These are phyloP conservation scores for Hapalemur alaotrensis DNA, from an alignment of 2,797 vertebrate species.

Conservation along the genomic window DNA sequence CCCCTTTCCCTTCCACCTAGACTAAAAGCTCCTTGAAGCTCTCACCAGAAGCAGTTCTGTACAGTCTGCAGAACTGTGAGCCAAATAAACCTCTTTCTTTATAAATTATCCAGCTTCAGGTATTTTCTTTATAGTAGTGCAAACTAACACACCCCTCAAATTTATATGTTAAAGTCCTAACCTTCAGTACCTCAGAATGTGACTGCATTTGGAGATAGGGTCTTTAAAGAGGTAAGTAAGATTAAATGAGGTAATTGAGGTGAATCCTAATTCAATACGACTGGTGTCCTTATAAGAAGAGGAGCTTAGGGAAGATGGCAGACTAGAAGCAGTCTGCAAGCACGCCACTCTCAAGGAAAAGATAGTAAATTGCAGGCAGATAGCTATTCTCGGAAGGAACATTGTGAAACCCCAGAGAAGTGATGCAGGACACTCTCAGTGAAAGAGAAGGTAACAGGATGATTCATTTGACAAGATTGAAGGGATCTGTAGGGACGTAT, in stretches of 20 bases:
- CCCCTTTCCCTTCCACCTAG: not conserved
- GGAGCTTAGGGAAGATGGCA: not conserved
- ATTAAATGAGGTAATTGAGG: not conserved
- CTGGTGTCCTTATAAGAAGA: not conserved
- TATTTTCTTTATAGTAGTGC: not conserved
- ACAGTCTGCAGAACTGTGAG: not conserved
- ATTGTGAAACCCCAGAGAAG: not conserved
- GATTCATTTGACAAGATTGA: not conserved
- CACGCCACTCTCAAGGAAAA: not conserved
- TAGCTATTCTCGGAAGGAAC: not conserved
- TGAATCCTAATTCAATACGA: not conserved
- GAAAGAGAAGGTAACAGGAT: not conserved
- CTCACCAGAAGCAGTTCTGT: not conserved
- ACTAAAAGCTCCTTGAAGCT: not conserved
- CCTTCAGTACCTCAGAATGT: not conserved
- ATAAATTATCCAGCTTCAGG: not conserved
- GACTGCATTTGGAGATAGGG: not conserved
- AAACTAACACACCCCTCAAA: not conserved
- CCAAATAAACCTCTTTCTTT: not conserved
- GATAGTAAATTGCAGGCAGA: not conserved
- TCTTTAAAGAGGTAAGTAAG: not conserved
- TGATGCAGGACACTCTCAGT: not conserved
- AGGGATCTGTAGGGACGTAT: not conserved
- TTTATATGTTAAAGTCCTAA: not conserved
- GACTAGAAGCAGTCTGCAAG: not conserved